These are phyloP conservation scores for Anneissia japonica DNA, from an alignment of 35 echinoderm and acorn worm genomes.

Conservation along the genomic window DNA sequence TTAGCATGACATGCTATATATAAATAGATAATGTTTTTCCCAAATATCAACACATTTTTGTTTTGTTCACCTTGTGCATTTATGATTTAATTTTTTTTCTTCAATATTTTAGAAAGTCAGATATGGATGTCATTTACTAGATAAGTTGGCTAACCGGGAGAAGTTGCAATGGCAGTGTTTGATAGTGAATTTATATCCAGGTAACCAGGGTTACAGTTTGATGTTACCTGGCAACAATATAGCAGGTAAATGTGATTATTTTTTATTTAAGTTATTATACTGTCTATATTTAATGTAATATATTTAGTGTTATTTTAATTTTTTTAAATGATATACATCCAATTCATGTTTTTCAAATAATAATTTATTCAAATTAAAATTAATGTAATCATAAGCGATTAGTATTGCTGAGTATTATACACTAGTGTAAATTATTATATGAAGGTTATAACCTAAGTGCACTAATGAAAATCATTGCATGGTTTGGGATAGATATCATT, in stretches of 20 bases:
- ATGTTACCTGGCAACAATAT: slow-evolving; percentile 66
- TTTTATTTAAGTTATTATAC: no score
- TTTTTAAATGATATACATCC: no score
- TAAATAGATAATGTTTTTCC: background rate
- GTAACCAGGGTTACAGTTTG: slow-evolving; percentile 79
- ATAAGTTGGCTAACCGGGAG: slow-evolving; percentile 73
- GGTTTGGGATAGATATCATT: background rate
- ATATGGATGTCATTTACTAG: slow-evolving; percentile 72
- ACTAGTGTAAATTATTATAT: no score
- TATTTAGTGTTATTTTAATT: no score
- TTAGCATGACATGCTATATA: background rate
- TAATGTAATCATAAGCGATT: no score
- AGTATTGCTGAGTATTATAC: no score
- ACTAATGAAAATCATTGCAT: no score
- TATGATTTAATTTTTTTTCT: background rate
- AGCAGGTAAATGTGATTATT: slow-evolving; percentile 44
- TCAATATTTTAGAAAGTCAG: slow-evolving; percentile 65
- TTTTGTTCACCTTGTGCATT: background rate
- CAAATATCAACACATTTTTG: background rate
- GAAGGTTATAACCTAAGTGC: no score
- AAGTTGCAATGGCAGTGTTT: slow-evolving; percentile 86
- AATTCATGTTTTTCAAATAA: no score
- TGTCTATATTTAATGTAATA: no score
- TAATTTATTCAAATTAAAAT: no score
- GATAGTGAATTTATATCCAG: slow-evolving; percentile 82